A percentile compares a stretch with the other conserved stretches of the same genome.
Conservation (phyloP, 2,113 vertebrate genomes). For the Syngnathus floridae region DNA sequence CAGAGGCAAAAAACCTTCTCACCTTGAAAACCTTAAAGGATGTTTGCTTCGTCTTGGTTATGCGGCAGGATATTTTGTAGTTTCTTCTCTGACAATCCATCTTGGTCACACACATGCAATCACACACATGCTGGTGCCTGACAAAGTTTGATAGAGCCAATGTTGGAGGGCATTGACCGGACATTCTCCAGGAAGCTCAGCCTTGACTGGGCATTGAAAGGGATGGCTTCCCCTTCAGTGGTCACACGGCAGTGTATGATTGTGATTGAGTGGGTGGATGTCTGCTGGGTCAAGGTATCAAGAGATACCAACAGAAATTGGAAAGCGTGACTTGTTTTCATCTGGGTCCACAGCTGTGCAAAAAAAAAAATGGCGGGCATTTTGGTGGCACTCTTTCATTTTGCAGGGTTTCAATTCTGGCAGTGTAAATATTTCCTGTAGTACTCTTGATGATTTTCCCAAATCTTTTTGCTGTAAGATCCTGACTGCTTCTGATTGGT, state of each 20-base stretch:
- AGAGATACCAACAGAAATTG: constrained; percentile 4
- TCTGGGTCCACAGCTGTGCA: constrained; percentile 21
- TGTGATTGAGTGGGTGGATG: constrained; percentile 1
- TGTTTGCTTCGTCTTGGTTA: too few species aligned
- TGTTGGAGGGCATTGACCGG: constrained; percentile 41
- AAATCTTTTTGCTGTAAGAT: not conserved
- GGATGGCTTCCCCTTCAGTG: constrained; percentile 46
- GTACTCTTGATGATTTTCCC: not conserved
- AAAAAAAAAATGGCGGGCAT: not conserved
- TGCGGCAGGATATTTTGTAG: not conserved
- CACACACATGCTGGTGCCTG: constrained; percentile 29
- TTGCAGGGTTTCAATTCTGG: not conserved
- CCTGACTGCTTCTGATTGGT: not conserved
- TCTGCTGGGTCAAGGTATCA: constrained; percentile 17
- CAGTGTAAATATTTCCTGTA: not conserved
- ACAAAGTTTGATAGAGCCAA: constrained; percentile 38
- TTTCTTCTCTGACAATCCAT: constrained; percentile 15
- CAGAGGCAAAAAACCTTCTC: too few species aligned
- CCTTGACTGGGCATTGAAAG: constrained; percentile 33
- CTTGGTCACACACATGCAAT: constrained; percentile 9
- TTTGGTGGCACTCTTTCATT: not conserved
- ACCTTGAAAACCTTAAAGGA: too few species aligned
- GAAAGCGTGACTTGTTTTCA: constrained; percentile 2
- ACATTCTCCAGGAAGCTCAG: constrained; percentile 41
- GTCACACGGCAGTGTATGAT: not conserved